A percentile compares a stretch with the other conserved stretches of the same genome.
These are phyloP conservation scores for Oreochromis tanganicae DNA, from an alignment of 2,113 vertebrate species.

Conservation along the genomic window DNA sequence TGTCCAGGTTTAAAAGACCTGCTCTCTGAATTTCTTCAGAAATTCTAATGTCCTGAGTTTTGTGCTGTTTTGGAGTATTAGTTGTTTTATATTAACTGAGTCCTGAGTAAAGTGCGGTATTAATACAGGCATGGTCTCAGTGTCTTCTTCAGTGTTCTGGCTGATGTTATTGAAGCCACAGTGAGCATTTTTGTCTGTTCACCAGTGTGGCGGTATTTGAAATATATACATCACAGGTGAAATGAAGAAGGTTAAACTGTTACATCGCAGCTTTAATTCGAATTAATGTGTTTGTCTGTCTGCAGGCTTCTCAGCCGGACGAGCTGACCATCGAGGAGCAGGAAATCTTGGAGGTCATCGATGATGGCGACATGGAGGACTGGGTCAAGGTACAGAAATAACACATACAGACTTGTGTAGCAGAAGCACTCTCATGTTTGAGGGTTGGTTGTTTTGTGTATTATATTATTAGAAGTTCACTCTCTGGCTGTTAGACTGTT, in stretches of 20 bases:
- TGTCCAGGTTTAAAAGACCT: neutral
- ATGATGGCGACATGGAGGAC: conserved; percentile 99
- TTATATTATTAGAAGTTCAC: neutral
- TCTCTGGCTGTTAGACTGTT: neutral
- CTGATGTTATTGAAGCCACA: neutral
- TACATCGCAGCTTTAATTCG: accelerated
- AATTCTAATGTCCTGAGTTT: neutral
- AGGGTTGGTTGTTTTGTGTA: neutral
- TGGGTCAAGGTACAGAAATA: conserved; percentile 88
- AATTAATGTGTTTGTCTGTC: neutral
- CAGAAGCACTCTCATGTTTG: neutral
- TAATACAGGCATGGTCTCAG: accelerated
- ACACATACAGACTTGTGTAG: accelerated
- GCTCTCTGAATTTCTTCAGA: neutral
- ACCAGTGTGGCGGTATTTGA: accelerated
- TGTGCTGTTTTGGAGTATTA: accelerated
- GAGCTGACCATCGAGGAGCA: conserved; percentile 97
- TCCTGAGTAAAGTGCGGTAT: neutral
- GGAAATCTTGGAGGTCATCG: conserved; percentile 95
- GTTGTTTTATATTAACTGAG: neutral
- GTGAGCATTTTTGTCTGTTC: neutral
- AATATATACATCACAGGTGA: neutral
- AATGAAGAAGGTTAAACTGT: neutral
- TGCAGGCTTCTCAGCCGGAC: conserved; percentile 91
- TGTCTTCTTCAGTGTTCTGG: neutral